Percentiles rank a stretch among this genome's conserved stretches.
Evolutionary conservation across 2,888 invertebrate genomes (phyloP).

Genomic region (Salticus scenicus): DNA sequence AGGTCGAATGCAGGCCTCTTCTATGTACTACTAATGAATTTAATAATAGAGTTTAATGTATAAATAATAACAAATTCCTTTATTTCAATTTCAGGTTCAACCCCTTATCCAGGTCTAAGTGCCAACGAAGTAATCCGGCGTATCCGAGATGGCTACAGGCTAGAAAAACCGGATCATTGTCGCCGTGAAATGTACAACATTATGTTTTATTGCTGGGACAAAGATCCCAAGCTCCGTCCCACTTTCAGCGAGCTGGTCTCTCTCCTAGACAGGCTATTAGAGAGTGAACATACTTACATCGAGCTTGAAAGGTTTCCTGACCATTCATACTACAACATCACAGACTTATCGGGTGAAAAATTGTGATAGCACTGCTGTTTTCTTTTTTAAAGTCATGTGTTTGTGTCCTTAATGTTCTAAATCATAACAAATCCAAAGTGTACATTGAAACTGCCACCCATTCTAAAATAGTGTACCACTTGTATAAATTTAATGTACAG

Average conservation of each 20-base stretch:
- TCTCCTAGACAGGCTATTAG: conserved; percentile 87
- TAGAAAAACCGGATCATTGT: conserved; percentile 95
- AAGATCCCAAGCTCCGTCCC: conserved; percentile 87
- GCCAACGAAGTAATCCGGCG: conserved; percentile 92
- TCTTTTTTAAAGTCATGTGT: background rate
- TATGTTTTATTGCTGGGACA: conserved; percentile 97
- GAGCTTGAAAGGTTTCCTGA: conserved; percentile 93
- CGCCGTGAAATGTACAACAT: conserved; percentile 91
- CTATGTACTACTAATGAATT: too few relatives aligned
- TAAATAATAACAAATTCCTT: too few relatives aligned
- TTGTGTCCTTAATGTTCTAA: background rate
- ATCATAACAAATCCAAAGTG: too few relatives aligned
- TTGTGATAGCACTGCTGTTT: conserved; percentile 62
- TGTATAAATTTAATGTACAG: too few relatives aligned
- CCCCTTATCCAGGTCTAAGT: conserved; percentile 94
- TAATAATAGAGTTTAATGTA: too few relatives aligned
- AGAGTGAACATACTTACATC: conserved; percentile 94
- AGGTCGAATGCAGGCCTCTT: too few relatives aligned
- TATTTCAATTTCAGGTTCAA: conserved; percentile 82
- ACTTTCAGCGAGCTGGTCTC: conserved; percentile 88
- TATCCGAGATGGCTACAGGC: conserved; percentile 89
- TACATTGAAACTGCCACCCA: too few relatives aligned
- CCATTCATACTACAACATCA: conserved; percentile 83
- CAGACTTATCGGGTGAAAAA: conserved; percentile 72
- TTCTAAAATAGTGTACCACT: too few relatives aligned